These are phyloP conservation scores for Microtus montanus DNA, from an alignment of 2,113 vertebrate species.

Conservation along the genomic window DNA sequence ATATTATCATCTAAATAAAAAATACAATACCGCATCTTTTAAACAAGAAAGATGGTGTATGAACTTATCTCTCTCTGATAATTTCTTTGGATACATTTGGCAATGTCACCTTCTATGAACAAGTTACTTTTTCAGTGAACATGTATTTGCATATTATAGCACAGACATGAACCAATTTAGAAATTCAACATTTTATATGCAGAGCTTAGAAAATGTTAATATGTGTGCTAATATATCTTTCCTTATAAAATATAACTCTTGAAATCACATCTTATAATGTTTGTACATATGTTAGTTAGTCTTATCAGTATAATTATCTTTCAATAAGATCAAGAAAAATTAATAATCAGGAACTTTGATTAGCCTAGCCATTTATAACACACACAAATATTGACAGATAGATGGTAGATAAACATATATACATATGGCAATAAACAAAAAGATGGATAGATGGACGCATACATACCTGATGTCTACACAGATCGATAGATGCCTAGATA, in stretches of 20 bases:
- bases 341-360: neutral
- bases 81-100: neutral
- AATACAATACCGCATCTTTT: neutral
- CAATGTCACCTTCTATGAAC: neutral
- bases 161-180: neutral
- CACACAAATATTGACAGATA: neutral
- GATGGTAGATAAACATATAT: neutral
- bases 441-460: neutral
- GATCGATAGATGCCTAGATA: neutral
- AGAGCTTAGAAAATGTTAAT: neutral
- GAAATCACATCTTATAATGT: neutral
- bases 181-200: neutral
- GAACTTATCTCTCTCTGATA: neutral
- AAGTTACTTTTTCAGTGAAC: neutral
- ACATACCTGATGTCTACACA: neutral
- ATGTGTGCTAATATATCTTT: conserved; percentile 5
- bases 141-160: neutral
- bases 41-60: neutral
- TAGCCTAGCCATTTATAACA: neutral
- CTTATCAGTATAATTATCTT: neutral
- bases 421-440: neutral
- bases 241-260: neutral
- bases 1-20: neutral
- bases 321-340: neutral
- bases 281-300: neutral